Evolutionary conservation across 1,140 invertebrate genomes (phyloP).

Genomic region (Megalonaias nervosa): DNA sequence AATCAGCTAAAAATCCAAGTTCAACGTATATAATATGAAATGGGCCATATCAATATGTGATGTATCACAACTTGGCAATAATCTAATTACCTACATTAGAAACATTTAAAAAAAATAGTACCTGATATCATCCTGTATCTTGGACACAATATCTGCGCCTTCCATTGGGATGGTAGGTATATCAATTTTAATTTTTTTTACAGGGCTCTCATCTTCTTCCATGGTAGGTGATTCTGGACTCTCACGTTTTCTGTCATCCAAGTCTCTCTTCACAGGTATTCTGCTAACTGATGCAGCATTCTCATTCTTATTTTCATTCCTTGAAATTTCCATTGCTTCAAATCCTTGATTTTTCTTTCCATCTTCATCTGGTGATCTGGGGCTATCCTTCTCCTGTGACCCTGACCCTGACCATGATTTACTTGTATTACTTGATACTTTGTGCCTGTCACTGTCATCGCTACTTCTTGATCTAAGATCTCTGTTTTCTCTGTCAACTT

Average conservation of each 20-base stretch:
- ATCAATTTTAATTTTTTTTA: conserved; percentile 4
- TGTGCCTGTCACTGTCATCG: conserved; percentile 20
- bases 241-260: background rate
- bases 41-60: too few relatives aligned
- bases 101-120: too few relatives aligned
- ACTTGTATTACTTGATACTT: background rate
- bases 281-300: conserved; percentile 2
- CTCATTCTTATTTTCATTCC: conserved; percentile 11
- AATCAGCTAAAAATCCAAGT: too few relatives aligned
- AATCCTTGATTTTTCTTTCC: background rate
- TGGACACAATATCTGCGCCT: too few relatives aligned
- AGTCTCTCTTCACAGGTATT: background rate
- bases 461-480: conserved; percentile 8
- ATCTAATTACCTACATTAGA: too few relatives aligned
- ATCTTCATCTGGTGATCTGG: conserved; percentile 6
- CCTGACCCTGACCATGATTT: background rate
- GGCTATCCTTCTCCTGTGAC: background rate
- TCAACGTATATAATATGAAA: too few relatives aligned
- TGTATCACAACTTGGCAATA: too few relatives aligned
- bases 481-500: background rate
- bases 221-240: too few relatives aligned
- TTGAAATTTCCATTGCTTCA: conserved; percentile 9
- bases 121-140: too few relatives aligned
- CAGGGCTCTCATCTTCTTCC: background rate
- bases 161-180: background rate